Conservation (phyloP, 1,140 invertebrate genomes). For the Phortica variegata region DNA sequence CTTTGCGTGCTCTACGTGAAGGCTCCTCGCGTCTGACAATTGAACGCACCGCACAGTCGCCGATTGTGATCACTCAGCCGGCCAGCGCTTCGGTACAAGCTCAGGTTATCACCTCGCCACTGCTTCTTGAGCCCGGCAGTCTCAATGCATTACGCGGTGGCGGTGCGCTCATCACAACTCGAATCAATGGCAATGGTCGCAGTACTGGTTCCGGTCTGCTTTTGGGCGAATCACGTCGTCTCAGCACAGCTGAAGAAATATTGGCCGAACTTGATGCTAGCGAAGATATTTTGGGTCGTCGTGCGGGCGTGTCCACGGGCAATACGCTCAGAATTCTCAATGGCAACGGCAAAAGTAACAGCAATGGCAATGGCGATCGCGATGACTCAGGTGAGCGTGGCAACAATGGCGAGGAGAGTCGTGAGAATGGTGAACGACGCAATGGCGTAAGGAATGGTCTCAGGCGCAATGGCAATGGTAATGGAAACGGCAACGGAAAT, state of each 20-base stretch:
- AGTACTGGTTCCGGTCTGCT: background rate
- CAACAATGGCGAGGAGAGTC: conserved; percentile 24
- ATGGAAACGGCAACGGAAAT: conserved; percentile 11
- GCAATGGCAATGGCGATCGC: background rate
- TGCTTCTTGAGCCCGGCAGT: conserved; percentile 33
- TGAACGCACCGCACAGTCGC: conserved; percentile 34
- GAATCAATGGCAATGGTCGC: conserved; percentile 31
- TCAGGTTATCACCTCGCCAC: conserved; percentile 40
- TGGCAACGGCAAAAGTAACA: conserved; percentile 15
- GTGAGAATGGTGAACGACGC: conserved; percentile 20
- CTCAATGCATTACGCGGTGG: conserved; percentile 29
- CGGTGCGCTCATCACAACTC: conserved; percentile 30
- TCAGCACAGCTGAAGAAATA: conserved; percentile 9
- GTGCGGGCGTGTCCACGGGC: too few relatives aligned
- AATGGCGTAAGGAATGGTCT: conserved; percentile 2
- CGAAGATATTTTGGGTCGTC: background rate
- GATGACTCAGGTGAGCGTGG: background rate
- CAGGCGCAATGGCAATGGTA: conserved; percentile 1
- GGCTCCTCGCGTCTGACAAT: conserved; percentile 30
- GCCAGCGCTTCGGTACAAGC: conserved; percentile 49
- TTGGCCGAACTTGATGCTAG: conserved; percentile 29
- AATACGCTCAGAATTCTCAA: conserved; percentile 8
- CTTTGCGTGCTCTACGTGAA: conserved; percentile 34
- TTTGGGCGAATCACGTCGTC: conserved; percentile 3
- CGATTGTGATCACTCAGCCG: conserved; percentile 38